These are phyloP conservation scores for Toxotes chatareus DNA, from an alignment of 2,113 vertebrate genomes.

Conservation along the genomic window DNA sequence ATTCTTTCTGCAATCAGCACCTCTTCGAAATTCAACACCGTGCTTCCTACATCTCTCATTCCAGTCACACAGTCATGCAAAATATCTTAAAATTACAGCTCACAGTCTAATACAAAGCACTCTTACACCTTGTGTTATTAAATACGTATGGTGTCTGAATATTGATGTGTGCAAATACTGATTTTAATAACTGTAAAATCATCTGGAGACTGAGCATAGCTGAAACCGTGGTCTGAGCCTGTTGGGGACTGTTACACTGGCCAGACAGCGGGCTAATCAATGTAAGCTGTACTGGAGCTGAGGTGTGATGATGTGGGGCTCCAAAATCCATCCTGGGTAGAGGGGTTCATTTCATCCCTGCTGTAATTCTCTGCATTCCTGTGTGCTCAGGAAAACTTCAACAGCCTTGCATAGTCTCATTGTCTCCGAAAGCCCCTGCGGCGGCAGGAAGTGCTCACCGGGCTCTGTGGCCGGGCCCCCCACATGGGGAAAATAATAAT, in stretches of 20 bases:
- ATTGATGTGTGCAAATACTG: conserved; percentile 9
- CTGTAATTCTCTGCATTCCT: conserved; percentile 41
- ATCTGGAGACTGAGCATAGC: not conserved
- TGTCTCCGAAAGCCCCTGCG: not conserved
- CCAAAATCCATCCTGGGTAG: not conserved
- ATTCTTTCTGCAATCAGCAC: not conserved
- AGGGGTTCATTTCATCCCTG: conserved; percentile 25
- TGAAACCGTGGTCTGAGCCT: not conserved
- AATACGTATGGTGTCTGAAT: conserved; percentile 13
- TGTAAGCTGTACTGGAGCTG: conserved; percentile 13
- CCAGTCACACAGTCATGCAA: not conserved
- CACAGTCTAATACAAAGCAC: conserved; percentile 11
- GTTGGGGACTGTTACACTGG: not conserved
- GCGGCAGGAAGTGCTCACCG: conserved; percentile 26
- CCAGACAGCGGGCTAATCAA: conserved; percentile 41
- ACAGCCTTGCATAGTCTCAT: conserved; percentile 7
- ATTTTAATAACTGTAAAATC: conserved; percentile 15
- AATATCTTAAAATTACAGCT: conserved; percentile 22
- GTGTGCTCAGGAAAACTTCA: conserved; percentile 25
- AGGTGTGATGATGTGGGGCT: conserved; percentile 13
- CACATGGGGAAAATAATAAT: conserved; percentile 50
- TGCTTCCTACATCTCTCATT: not conserved
- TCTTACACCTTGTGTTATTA: conserved; percentile 12
- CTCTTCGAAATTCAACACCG: conserved; percentile 8
- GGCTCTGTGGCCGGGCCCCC: conserved; percentile 6